These are phyloP conservation scores for Anthophora plumipes DNA, from an alignment of 2,888 invertebrate species.

Conservation along the genomic window DNA sequence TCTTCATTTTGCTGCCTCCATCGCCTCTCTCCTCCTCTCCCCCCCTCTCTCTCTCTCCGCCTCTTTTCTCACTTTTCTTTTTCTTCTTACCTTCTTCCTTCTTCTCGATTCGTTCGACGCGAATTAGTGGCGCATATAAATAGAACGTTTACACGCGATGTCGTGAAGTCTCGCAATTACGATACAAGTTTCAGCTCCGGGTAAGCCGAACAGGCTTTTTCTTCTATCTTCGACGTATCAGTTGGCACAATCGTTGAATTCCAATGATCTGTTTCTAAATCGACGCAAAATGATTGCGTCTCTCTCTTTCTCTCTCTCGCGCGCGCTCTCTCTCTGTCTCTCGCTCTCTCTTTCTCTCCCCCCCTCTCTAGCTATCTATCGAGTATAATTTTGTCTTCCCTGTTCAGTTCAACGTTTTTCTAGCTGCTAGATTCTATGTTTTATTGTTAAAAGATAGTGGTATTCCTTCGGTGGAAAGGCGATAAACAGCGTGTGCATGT, in stretches of 20 bases:
- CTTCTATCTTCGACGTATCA: not conserved
- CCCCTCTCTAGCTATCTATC: not conserved
- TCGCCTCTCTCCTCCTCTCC: conserved; percentile 38
- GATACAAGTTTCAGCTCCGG: conserved; percentile 24
- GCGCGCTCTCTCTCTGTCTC: no score
- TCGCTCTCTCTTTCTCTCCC: not conserved
- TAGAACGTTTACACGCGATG: conserved; percentile 64
- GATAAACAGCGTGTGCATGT: not conserved
- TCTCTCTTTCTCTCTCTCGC: not conserved
- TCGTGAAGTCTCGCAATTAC: conserved; percentile 39
- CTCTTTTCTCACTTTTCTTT: conserved; percentile 37
- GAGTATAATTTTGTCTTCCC: not conserved
- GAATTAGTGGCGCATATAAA: conserved; percentile 64
- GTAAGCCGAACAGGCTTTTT: conserved; percentile 6
- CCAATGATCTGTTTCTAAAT: not conserved
- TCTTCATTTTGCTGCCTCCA: conserved; percentile 59
- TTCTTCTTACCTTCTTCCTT: conserved; percentile 17
- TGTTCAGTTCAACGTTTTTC: not conserved
- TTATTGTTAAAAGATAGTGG: not conserved
- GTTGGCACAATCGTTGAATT: conserved; percentile 7
- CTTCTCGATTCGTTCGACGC: conserved; percentile 17
- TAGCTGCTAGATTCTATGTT: not conserved
- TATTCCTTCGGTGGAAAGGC: not conserved
- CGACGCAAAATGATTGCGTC: not conserved
- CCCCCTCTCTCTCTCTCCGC: conserved; percentile 2